These are phyloP conservation scores for Rhyacophila evoluta DNA, from an alignment of 2,888 invertebrate genomes.

Conservation along the genomic window DNA sequence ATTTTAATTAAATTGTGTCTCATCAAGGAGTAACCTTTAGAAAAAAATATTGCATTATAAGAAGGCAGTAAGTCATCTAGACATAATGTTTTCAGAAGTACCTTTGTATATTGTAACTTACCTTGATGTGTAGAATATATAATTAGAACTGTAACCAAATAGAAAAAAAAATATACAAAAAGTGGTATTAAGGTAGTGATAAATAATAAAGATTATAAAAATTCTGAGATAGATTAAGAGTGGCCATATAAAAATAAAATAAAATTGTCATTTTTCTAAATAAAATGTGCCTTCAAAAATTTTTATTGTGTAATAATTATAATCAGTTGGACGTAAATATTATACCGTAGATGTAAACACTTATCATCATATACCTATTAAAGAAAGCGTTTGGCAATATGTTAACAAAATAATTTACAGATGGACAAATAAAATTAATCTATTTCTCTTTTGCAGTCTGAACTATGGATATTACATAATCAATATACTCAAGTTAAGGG, in stretches of 20 bases:
- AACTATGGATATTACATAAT: too few relatives aligned
- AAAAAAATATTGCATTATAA: too few relatives aligned
- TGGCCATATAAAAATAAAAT: slow-evolving; percentile 38
- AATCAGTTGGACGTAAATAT: not conserved
- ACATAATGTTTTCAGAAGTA: slow-evolving; percentile 6
- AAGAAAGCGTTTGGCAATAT: not conserved
- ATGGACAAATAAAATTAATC: too few relatives aligned
- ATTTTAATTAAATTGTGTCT: too few relatives aligned
- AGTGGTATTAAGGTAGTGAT: slow-evolving; percentile 5
- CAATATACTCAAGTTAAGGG: too few relatives aligned
- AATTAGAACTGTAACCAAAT: slow-evolving; percentile 36
- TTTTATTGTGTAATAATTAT: not conserved
- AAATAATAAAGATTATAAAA: slow-evolving; percentile 23
- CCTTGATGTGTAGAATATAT: slow-evolving; percentile 13
- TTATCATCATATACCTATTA: not conserved
- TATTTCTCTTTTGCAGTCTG: too few relatives aligned
- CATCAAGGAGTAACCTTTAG: too few relatives aligned
- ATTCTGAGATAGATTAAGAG: slow-evolving; percentile 33
- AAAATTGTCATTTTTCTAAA: slow-evolving; percentile 32
- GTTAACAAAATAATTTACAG: too few relatives aligned
- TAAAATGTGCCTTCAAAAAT: slow-evolving; percentile 39
- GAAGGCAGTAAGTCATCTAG: not conserved
- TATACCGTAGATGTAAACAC: not conserved
- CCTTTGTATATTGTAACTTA: slow-evolving; percentile 28
- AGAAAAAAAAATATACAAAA: slow-evolving; percentile 20